Evolutionary conservation across 2,797 vertebrate genomes (phyloP).

Genomic region (Helarctos malayanus): DNA sequence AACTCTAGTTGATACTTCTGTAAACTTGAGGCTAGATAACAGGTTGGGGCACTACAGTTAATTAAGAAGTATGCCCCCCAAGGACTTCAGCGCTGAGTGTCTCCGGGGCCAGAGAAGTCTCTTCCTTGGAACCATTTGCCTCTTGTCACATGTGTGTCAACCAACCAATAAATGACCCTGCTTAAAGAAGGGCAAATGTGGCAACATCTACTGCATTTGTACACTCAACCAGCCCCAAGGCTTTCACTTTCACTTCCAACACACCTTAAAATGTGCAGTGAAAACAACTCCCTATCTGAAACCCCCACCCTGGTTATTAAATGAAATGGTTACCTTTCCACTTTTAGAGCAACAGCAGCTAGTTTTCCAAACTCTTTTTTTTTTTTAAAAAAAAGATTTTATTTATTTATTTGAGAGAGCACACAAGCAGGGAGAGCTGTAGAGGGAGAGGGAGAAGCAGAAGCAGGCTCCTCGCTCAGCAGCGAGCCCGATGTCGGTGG

Average conservation of each 20-base stretch:
- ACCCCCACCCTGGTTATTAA: not conserved
- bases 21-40: not conserved
- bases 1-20: not conserved
- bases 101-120: slow-evolving; percentile 26
- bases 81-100: slow-evolving; percentile 1
- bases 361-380: not conserved
- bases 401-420: not conserved
- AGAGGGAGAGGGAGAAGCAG: not conserved
- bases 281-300: not conserved
- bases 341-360: not conserved
- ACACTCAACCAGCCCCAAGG: not conserved
- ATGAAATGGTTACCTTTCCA: not conserved
- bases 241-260: slow-evolving; percentile 69
- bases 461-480: not conserved
- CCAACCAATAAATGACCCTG: slow-evolving; percentile 48
- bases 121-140: slow-evolving; percentile 29
- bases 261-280: not conserved
- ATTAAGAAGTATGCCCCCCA: slow-evolving; percentile 22
- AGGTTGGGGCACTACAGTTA: not conserved
- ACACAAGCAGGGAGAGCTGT: not conserved
- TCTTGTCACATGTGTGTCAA: slow-evolving; percentile 53
- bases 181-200: slow-evolving; percentile 71
- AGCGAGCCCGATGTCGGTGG: too few relatives aligned
- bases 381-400: not conserved
- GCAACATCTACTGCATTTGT: not conserved